phyloP scores from a whole-genome alignment of 2,797 vertebrate genomes.

The Dermochelys coriacea region DNA sequence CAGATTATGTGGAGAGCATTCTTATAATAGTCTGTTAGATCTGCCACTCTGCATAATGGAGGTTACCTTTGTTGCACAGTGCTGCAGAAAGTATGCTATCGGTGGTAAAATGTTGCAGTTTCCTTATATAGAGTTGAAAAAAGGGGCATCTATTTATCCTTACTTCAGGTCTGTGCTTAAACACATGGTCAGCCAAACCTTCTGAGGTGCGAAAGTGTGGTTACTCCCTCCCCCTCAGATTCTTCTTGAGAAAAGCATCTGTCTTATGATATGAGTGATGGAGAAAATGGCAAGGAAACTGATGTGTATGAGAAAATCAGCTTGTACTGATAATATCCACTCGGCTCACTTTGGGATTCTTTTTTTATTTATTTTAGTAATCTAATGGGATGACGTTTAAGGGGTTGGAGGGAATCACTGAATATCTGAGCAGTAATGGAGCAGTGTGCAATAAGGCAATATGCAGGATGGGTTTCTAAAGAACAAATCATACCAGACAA shows the following conservation, averaged over 20 bases:
- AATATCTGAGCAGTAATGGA: constrained; percentile 14
- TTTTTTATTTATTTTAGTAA: constrained; percentile 1
- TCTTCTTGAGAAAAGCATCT: background rate
- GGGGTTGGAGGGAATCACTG: background rate
- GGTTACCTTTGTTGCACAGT: background rate
- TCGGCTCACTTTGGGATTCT: background rate
- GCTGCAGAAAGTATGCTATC: background rate
- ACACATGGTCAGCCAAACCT: background rate
- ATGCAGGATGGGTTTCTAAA: background rate
- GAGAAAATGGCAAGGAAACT: background rate
- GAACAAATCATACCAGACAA: background rate
- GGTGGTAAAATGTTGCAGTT: background rate
- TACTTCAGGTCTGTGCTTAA: background rate
- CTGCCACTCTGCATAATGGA: background rate
- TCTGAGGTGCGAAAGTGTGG: background rate
- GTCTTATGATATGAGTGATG: background rate
- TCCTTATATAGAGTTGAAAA: background rate
- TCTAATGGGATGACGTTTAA: background rate
- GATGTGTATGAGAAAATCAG: background rate
- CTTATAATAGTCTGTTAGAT: background rate
- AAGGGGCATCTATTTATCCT: background rate
- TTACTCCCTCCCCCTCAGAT: background rate
- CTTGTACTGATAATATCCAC: background rate
- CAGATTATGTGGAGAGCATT: background rate
- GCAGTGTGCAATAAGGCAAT: background rate